Base-by-base conservation (phyloP, 2,888 invertebrate genomes). In the Drosophila percnosoma region DNA sequence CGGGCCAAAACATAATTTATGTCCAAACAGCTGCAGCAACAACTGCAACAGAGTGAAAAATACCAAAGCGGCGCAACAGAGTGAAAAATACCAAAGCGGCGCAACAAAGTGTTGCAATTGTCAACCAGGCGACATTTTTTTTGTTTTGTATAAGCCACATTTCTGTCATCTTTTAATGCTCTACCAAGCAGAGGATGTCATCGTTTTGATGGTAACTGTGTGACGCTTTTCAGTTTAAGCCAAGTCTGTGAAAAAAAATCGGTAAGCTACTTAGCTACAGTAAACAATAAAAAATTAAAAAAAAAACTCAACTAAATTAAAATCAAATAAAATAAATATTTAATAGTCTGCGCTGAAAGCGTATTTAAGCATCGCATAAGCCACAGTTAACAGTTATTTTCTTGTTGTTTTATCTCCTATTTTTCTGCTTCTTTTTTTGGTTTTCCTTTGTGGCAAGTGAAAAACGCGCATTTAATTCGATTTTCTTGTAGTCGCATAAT, bases 401-500 rank as follows among this genome's bases (percentile, higher is more conserved):
- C 11, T 40, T 51, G n/a, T 4, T 38, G 2, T 38, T 18, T 27
- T 54, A 1, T n/a, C 18, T 54, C 5, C 2, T 6, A 24, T 33
- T 27, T 45, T 61, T 59, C 48, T 5, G 29, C 33, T 42, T 40
- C 31, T 71, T 74, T n/a, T 52, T 48, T 34, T 24, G 55, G 24
- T 48, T 45, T 69, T 40, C 48, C 34, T 61, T 58, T 59, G 61
- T 66, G 33, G 24, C 49, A 45, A 52, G 42, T 48, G 55, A 75
- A 77, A 74, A 75, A 67, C 61, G 60, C 18, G 76, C 72, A 66
- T 63, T 80, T 77, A 68, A 80, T 76, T 76, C 73, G 68, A 75
- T 80, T 80, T 88, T 72, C 78, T 68, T 75, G 69, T 68, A 55
- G 72, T 72, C 82, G 78, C 75, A 61, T 77, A 80, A 87, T 89